A percentile compares a stretch with the other conserved stretches of the same genome.
phyloP scores from a whole-genome alignment of 2,888 invertebrate species.

The Bembecia ichneumoniformis region DNA sequence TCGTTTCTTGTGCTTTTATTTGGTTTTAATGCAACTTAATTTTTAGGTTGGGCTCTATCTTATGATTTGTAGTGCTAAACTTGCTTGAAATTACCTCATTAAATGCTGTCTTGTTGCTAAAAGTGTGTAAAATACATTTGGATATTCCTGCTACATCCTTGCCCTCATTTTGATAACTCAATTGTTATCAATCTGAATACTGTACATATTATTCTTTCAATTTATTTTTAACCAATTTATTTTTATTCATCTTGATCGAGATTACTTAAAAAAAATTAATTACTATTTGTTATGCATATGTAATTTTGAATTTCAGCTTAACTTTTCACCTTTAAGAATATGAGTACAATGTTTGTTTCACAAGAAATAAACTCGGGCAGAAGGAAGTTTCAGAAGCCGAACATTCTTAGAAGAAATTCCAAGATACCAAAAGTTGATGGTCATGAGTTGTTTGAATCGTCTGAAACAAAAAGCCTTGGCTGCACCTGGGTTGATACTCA shows the following conservation, averaged over 20 bases:
- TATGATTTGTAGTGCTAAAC: too few relatives aligned
- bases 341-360: conserved; percentile 42
- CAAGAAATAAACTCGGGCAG: conserved; percentile 36
- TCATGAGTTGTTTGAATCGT: conserved; percentile 21
- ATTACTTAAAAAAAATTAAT: not conserved
- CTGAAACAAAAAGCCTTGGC: conserved; percentile 14
- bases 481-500: conserved; percentile 9
- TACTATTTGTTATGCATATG: not conserved
- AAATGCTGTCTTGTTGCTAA: too few relatives aligned
- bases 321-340: not conserved
- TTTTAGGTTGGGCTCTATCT: too few relatives aligned
- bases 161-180: too few relatives aligned
- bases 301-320: not conserved
- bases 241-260: not conserved
- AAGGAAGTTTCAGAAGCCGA: conserved; percentile 55
- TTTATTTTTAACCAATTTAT: not conserved
- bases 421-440: conserved; percentile 16
- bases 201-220: too few relatives aligned
- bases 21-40: too few relatives aligned
- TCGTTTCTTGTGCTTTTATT: too few relatives aligned
- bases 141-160: too few relatives aligned
- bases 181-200: too few relatives aligned
- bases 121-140: too few relatives aligned
- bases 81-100: too few relatives aligned
- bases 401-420: conserved; percentile 49